phyloP scores from a whole-genome alignment of 2,113 vertebrate genomes.

The Ctenomys sociabilis region DNA sequence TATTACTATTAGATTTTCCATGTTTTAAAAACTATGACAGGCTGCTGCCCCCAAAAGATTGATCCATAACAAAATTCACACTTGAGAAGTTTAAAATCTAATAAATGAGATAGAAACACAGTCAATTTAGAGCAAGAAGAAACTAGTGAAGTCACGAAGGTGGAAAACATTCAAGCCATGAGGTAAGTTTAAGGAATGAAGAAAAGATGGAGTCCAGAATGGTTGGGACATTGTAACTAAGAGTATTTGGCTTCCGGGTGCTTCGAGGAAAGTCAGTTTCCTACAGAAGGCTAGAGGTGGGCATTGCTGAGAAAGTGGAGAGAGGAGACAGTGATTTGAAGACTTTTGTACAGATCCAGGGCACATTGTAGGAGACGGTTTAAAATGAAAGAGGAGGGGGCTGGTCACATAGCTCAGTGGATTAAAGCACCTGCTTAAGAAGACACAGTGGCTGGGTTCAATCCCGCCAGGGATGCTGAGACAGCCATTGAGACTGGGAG shows the following conservation, averaged over 20 bases:
- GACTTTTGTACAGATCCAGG: background rate
- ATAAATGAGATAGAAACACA: background rate
- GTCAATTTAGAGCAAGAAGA: constrained; percentile 25
- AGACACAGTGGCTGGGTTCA: no score
- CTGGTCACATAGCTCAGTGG: no score
- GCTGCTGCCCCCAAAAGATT: background rate
- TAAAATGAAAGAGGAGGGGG: background rate
- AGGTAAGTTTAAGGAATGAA: background rate
- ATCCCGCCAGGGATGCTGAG: no score
- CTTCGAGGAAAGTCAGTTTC: background rate
- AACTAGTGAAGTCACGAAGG: background rate
- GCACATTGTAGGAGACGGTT: background rate
- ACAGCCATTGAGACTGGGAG: no score
- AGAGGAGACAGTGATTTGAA: background rate
- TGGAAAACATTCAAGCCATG: background rate
- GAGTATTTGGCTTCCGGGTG: background rate
- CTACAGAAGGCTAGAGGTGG: background rate
- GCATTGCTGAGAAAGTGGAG: background rate
- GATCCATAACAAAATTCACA: background rate
- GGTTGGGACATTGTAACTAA: background rate
- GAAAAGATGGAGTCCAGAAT: background rate
- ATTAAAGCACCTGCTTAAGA: no score
- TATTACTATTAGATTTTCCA: constrained; percentile 1
- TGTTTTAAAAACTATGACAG: constrained; percentile 7
- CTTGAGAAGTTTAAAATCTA: background rate